Base-by-base conservation (phyloP, 2,797 vertebrate species). In the Phoeniculus purpureus region DNA sequence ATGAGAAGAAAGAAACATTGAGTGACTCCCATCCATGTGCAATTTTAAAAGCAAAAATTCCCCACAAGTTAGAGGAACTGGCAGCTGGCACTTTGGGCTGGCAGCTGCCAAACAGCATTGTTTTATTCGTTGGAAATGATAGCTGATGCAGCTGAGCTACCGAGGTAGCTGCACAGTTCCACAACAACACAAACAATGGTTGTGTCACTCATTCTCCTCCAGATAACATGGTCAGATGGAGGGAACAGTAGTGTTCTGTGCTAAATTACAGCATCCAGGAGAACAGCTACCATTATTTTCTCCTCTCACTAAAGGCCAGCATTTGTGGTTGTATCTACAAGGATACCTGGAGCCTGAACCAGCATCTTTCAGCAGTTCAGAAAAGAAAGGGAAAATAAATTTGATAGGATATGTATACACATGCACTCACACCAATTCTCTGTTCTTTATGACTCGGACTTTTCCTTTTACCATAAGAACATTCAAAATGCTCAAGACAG, bases 101-200 rank as follows among this genome's bases (percentile, higher is more conserved):
- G 67, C 85, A 91, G 89, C 87, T 93, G 82, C 56, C 91, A 85
- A 48, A 71, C 58, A 6, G 43, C 47, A 76, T 77, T 76, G 92
- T 89, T 67, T 64, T 66, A 78, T 70, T 84, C 70, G 81, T 79
- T 71, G 70, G 68, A 65, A 79, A 60, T 81, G 91, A 71, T 9
- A 67, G 85, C 78, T 89, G 73, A 48, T 80, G 76, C 86, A 87
- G 87, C 88, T 85, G 81, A 92, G 90, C 66, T 59, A 27, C 80
- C 10, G 89, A 87, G 80, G 89, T 81, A 82, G 68, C 40, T 32
- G 81, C 72, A 79, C 80, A 88, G 31, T 55, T 51, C 70, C 64
- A 56, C 5, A 15, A 62, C 70, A 90, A 26, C 68, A 83, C 87
- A 90, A 80, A 90, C 81, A 90, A 70, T 66, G 78, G 70, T 12